Evolutionary conservation across 2,797 vertebrate genomes (phyloP), one percentile per base, ranked within the genome.

Genomic region (Hydrolagus colliei): DNA sequence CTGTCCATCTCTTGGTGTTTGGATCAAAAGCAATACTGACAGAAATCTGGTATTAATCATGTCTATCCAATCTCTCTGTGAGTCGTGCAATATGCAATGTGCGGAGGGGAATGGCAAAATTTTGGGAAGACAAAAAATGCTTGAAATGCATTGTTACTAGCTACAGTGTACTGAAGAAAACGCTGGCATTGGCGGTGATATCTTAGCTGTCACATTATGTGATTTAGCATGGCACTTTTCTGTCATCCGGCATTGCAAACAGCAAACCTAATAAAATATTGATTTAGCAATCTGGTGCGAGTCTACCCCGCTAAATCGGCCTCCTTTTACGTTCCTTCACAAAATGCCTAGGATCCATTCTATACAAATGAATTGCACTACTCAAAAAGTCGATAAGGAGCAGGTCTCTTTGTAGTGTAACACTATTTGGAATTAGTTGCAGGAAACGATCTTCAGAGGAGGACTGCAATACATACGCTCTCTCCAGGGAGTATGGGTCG

Each of bases 251-350:
- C 79, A 71, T 71, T 20, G 65, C 79, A 84, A 52, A 84, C 79
- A 84, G 79, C 67, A 84, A 84, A 71, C 32, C 79, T 84, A 84
- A 84, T 84, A 84, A 84, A 84, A 84, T 84, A 84, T 84, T 68
- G 79, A 84, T 84, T 84, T 84, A 84, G 18, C 65, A 84, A 84
- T 84, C 20, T 67, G 32, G 32, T 71, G 16, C 68, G 41, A 84
- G 65, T 71, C 63, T 71, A 65, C 79, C 27, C 41, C 68, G 79
- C 32, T 84, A 84, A 68, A 84, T 84, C 79, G 79, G 65, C 79
- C 68, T 84, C 32, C 65, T 35, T 71, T 35, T 20, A 84, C 4
- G 32, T 84, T 32, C 62, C 32, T 84, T 84, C 71, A 84, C 79
- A 71, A 52, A 84, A 84, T 35, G 79, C 32, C 79, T 71, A 27